Base-by-base conservation (phyloP, 2,888 invertebrate species). In the Seira sanloemensis region DNA sequence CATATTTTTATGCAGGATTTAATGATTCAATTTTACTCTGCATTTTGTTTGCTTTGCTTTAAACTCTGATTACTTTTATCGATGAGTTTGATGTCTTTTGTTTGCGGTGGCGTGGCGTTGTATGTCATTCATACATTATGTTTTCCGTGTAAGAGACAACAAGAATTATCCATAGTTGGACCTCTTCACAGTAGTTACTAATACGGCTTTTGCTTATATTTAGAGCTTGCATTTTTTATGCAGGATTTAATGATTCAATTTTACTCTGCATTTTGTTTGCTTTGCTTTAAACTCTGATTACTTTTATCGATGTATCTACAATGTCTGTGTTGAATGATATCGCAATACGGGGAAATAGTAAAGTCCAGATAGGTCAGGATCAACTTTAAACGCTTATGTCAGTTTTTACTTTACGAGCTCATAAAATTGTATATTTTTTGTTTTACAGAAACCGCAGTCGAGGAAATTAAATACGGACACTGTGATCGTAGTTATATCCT, bases 71-170 rank as follows among this genome's bases (percentile, higher is more conserved):
- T 71, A 27, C 7, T 21, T n/a, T 19, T 46, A 46, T 71, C 21
- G 65, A 12, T 19, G 46, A 5, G 16, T 18, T 12, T 50, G 50
- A 50, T 50, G 16, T 18, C 2, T 50, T 2, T 12, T 50, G 12
- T 37, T 12, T 37, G 37, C 37, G 69, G 74, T 80, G 74, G 74
- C 80, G 80, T 80, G 74, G 50, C 69, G 27, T 74, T 66, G 58
- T 78, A 76, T 76, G 67, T 50, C 50, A n/a, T n/a, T n/a, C n/a
- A 50, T 54, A 26, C 68, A 26, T 37, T 68, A 26, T 25, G 68
- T 26, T 24, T 24, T 24, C 19, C 23, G 19, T 24, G 21, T 4
- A 21, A 21, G 67, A 21, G 16, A 68, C 23, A 50, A 50, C 12
- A 50, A 50, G n/a, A 50, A 7, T 50, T 7, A 50, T 50, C 2